Evolutionary conservation across 2,888 invertebrate genomes (phyloP), one percentile per base, ranked within the genome.

Genomic region (Ochlodes sylvanus): DNA sequence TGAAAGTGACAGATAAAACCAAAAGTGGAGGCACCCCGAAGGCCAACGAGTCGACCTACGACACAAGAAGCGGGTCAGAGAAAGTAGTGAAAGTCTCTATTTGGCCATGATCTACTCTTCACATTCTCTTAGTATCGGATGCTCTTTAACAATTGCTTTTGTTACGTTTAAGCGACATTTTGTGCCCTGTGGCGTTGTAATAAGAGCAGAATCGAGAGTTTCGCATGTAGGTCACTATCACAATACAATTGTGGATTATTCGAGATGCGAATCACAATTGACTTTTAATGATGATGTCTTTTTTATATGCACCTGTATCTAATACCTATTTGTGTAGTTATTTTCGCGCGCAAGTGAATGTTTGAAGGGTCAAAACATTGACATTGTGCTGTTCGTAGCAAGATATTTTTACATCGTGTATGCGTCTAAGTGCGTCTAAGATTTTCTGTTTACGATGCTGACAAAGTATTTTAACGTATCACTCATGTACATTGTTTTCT

Each of bases 11-110:
- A 80, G 84, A 87, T 85, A 88, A 90, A 90, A 91, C 78, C 76
- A 89, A 89, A 84, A 89, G 90, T 90, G 85, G 75, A 71, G 75
- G 79, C 79, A 86, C 86, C 90, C 88, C 75, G 87, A 89, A 90
- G 90, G 92, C 82, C 88, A 74, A 63, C 81, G 69, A 75, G 79
- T 80, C 81, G 86, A 88, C 91, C 90, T 90, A 85, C 87, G 81
- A 85, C 88, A 88, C 69, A 68, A 77, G 70, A 69, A 77, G 86
- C 87, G 83, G 88, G 91, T 84, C 89, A 71, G 86, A 84, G 92
- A 92, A 92, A 92, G 86, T 79, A 85, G 90, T 83, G 91, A 92
- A 91, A 92, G 91, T 87, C 73, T 80, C 79, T 79, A 81, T 85
- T 82, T 86, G 88, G 82, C 88, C 89, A 81, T 87, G 88, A 90